Conservation (phyloP, 1,140 invertebrate species). For the Megalonaias nervosa region DNA sequence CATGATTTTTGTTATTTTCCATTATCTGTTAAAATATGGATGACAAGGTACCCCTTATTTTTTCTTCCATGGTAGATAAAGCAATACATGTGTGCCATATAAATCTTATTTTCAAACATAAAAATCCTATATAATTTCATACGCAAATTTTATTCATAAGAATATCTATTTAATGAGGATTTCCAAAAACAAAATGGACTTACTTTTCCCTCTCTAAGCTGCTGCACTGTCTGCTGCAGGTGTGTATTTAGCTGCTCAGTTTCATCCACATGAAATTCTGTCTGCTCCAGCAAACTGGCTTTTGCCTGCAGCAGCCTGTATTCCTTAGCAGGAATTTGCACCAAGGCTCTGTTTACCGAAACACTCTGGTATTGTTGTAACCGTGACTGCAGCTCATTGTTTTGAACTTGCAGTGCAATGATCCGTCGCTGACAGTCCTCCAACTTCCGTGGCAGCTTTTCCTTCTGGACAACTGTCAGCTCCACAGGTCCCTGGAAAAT, state of each 20-base stretch:
- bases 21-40: too few relatives aligned
- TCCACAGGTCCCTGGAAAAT: too few relatives aligned
- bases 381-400: constrained; percentile 46
- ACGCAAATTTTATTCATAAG: neutral
- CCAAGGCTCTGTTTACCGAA: constrained; percentile 39
- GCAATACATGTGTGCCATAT: too few relatives aligned
- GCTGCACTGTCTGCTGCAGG: constrained; percentile 46
- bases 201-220: constrained; percentile 60
- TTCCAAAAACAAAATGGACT: neutral
- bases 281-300: constrained; percentile 52
- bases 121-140: neutral
- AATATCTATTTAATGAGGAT: neutral
- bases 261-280: constrained; percentile 46
- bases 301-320: constrained; percentile 49
- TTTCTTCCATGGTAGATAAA: too few relatives aligned
- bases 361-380: constrained; percentile 25
- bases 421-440: constrained; percentile 63
- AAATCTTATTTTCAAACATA: too few relatives aligned
- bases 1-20: too few relatives aligned
- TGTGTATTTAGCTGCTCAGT: constrained; percentile 43
- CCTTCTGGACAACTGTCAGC: constrained; percentile 7
- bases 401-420: constrained; percentile 51
- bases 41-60: too few relatives aligned
- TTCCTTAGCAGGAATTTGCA: constrained; percentile 40
- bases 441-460: constrained; percentile 55